Conservation (phyloP, 2,797 vertebrate genomes). For the Amblyraja radiata region DNA sequence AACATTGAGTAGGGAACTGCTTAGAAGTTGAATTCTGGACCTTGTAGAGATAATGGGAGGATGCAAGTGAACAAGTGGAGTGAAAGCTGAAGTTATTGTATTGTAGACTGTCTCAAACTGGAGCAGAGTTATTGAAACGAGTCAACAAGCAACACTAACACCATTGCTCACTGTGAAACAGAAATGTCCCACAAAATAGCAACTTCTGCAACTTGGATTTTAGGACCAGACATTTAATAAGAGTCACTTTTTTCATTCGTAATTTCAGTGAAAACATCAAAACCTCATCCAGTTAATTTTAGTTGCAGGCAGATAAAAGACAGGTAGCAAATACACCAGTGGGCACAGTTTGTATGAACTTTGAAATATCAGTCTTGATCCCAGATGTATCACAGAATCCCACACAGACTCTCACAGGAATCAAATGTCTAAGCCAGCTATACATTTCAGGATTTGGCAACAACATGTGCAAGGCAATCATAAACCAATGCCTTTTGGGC, state of each 20-base stretch:
- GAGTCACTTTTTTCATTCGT: conserved; percentile 1
- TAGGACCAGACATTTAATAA: neutral
- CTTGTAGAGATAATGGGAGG: neutral
- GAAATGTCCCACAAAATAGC: neutral
- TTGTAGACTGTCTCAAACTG: neutral
- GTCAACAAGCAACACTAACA: neutral
- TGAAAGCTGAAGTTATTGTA: neutral
- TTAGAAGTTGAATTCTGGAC: neutral
- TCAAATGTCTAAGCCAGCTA: too few relatives aligned
- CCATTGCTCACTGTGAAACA: neutral
- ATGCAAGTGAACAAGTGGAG: neutral
- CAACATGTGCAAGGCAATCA: neutral
- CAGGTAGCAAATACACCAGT: too few relatives aligned
- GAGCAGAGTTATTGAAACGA: neutral
- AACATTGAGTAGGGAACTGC: neutral
- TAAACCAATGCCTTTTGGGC: neutral
- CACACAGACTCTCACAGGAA: neutral
- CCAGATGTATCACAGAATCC: neutral
- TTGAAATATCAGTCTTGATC: neutral
- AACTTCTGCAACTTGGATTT: neutral
- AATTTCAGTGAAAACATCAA: neutral
- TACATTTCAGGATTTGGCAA: neutral
- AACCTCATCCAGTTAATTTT: neutral
- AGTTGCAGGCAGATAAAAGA: neutral
- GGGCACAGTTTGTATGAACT: neutral